These are phyloP conservation scores for Drosophila kurseongensis DNA, from an alignment of 1,140 invertebrate species.

Conservation along the genomic window DNA sequence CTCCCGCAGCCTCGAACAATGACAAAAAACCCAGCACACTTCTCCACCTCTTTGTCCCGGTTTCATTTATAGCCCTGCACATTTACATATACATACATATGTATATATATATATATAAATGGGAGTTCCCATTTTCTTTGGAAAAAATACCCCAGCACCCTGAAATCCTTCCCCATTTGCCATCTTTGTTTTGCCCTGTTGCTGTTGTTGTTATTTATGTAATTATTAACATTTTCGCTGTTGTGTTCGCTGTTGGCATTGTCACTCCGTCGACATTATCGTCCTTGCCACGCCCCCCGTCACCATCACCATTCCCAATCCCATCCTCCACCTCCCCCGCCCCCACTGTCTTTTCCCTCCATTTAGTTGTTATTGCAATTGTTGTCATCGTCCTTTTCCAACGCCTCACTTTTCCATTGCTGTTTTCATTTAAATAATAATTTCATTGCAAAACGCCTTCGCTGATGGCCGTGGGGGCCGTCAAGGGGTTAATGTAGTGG, in stretches of 20 bases:
- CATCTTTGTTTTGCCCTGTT: conserved; percentile 46
- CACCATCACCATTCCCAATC: background rate
- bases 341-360: background rate
- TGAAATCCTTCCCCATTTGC: conserved; percentile 13
- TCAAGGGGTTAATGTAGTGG: conserved; percentile 23
- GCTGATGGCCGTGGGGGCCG: conserved; percentile 12
- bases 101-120: conserved; percentile 5
- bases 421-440: conserved; percentile 83
- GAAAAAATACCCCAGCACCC: background rate
- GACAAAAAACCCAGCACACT: conserved; percentile 55
- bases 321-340: background rate
- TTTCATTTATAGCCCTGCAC: conserved; percentile 59
- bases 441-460: conserved; percentile 78
- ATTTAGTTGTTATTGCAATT: conserved; percentile 62
- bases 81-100: conserved; percentile 3
- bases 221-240: conserved; percentile 81
- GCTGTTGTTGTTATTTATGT: conserved; percentile 78
- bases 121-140: conserved; percentile 4
- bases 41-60: conserved; percentile 37
- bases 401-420: conserved; percentile 54
- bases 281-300: conserved; percentile 28
- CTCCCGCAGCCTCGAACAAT: conserved; percentile 55
- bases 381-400: conserved; percentile 47
- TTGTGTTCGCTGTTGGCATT: conserved; percentile 45
- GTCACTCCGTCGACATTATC: conserved; percentile 37